Evolutionary conservation across 2,888 invertebrate species (phyloP).

Genomic region (Dilophus febrilis): DNA sequence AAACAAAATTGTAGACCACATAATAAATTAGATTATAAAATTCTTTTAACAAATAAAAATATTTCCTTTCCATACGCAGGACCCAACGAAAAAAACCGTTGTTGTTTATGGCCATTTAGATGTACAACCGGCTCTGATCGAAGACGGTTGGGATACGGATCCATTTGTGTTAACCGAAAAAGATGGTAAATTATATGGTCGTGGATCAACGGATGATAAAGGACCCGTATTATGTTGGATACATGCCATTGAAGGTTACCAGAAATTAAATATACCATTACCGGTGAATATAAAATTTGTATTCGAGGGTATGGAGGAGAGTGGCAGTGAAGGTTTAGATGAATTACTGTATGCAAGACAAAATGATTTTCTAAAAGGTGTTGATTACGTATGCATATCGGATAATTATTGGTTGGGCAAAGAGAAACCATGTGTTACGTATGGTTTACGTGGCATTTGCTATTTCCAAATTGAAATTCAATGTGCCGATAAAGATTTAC

Average conservation of each 20-base stretch:
- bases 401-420: conserved; percentile 99
- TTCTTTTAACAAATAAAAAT: too few relatives aligned
- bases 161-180: conserved; percentile 81
- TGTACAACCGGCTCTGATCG: conserved; percentile 85
- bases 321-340: conserved; percentile 90
- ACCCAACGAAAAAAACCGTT: conserved; percentile 78
- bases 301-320: conserved; percentile 98
- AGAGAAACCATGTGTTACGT: conserved; percentile 92
- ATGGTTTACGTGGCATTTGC: conserved; percentile 84
- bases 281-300: conserved; percentile 75
- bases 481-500: conserved; percentile 82
- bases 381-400: conserved; percentile 93
- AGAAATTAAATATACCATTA: conserved; percentile 45
- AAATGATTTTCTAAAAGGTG: conserved; percentile 56
- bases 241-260: conserved; percentile 78
- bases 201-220: conserved; percentile 90
- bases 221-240: conserved; percentile 92
- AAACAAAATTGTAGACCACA: too few relatives aligned
- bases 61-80: too few relatives aligned
- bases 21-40: too few relatives aligned
- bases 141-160: conserved; percentile 92
- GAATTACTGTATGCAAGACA: conserved; percentile 54
- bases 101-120: conserved; percentile 94
- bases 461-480: conserved; percentile 80
- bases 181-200: conserved; percentile 76